Base-by-base conservation (phyloP, 2,113 vertebrate genomes). In the Pelmatolapia mariae region DNA sequence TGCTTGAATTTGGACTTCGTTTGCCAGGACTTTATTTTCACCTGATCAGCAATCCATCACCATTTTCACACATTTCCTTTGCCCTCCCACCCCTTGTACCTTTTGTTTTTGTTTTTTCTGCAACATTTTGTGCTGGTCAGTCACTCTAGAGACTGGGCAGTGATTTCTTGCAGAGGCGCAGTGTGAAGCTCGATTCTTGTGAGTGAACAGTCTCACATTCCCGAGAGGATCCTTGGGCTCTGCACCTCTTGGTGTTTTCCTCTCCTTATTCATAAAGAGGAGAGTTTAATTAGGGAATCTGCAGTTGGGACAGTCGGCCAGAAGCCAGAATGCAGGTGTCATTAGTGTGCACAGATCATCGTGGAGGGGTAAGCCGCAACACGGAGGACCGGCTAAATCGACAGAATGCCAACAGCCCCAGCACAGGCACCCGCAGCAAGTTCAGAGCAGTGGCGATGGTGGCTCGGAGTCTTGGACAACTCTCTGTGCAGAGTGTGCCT, bases 401-500 rank as follows among this genome's bases (percentile, higher is more conserved):
- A 8, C 97, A 98, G 40, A 97, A 97, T 3, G 96, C 97, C 93
- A 97, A 97, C 96, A 99, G 98, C 94, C 98, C 98, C 80, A 97
- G 94, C 95, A 97, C 97, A 4, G 97, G 97, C 83, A 96, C 97
- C 10, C 97, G 97, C 5, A 96, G 98, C 95, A 98, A 97, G 94
- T 99, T 99, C 96, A 97, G 97, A 1, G 95, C 98, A 0, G 97
- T 99, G 96, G 98, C 98, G 59, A 98, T 99, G 97, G 98, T 99
- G 87, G 99, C 99, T 66, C 97, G 98, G 59, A 99, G 97, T 94
- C 97, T 98, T 33, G 98, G 99, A 8, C 99, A 99, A 66, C 97
- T 99, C 87, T 98, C 98, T 0, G 97, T 97, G 87, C 98, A 98
- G 95, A 98, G 96, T 18, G 94, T 93, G 1, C 97, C 97, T 0